Conservation (phyloP, 2,797 vertebrate species). For the Vultur gryphus region DNA sequence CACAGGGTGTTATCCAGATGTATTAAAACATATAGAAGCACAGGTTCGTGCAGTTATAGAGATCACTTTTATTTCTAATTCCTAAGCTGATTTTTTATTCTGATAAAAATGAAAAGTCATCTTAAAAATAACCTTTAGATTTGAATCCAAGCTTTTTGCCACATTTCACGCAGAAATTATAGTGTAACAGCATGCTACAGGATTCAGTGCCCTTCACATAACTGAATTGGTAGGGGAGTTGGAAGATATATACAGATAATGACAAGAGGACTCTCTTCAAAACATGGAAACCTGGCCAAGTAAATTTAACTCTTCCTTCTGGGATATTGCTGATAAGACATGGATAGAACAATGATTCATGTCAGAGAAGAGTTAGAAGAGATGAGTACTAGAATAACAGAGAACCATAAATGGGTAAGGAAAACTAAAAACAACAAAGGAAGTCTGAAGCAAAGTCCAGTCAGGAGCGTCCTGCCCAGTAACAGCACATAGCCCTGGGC, state of each 20-base stretch:
- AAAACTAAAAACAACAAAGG: neutral
- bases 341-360: neutral
- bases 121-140: neutral
- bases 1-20: neutral
- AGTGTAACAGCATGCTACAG: neutral
- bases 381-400: neutral
- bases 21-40: neutral
- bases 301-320: neutral
- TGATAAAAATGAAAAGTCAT: neutral
- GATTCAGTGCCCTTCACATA: neutral
- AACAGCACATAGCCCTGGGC: neutral
- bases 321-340: neutral
- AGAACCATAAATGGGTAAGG: neutral
- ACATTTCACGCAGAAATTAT: neutral
- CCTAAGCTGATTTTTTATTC: neutral
- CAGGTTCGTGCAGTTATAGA: neutral
- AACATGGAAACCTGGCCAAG: neutral
- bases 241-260: neutral
- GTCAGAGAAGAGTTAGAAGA: neutral
- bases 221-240: neutral
- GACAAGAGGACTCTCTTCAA: neutral
- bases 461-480: accelerated
- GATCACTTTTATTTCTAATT: neutral
- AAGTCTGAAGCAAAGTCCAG: neutral
- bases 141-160: neutral